These are phyloP conservation scores for Colius striatus DNA, from an alignment of 2,113 vertebrate genomes.

Conservation along the genomic window DNA sequence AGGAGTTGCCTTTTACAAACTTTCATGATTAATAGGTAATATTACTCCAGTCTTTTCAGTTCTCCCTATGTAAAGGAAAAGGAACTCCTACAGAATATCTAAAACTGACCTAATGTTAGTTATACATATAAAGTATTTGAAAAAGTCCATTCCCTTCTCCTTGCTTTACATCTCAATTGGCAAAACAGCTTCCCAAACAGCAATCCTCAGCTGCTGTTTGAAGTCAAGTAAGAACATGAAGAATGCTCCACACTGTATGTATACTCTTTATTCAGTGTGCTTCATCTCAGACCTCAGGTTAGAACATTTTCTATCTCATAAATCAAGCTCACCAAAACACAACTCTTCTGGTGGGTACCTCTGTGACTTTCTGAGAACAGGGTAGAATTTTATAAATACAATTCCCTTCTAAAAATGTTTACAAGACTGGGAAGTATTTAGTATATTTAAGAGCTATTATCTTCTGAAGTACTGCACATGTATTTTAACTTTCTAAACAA, in stretches of 20 bases:
- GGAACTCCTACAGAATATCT: not conserved
- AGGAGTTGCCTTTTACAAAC: not conserved
- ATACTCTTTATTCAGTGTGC: not conserved
- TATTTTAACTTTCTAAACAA: not conserved
- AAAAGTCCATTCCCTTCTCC: not conserved
- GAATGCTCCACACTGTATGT: not conserved
- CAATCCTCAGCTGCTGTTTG: not conserved
- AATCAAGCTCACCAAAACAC: not conserved
- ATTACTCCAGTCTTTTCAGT: not conserved
- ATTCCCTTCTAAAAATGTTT: not conserved
- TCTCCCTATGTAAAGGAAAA: not conserved
- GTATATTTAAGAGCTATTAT: not conserved
- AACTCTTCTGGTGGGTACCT: not conserved
- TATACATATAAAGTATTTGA: not conserved
- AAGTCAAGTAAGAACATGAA: not conserved
- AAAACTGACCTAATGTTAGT: not conserved
- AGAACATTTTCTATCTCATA: not conserved
- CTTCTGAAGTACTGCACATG: not conserved
- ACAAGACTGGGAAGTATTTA: not conserved
- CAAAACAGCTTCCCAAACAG: not conserved
- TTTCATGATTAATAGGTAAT: not conserved
- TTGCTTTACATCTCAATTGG: not conserved
- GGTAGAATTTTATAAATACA: not conserved
- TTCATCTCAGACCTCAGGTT: not conserved
- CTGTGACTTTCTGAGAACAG: not conserved